Base-by-base conservation (phyloP, 2,888 invertebrate genomes). In the Muschampia plurimacula region DNA sequence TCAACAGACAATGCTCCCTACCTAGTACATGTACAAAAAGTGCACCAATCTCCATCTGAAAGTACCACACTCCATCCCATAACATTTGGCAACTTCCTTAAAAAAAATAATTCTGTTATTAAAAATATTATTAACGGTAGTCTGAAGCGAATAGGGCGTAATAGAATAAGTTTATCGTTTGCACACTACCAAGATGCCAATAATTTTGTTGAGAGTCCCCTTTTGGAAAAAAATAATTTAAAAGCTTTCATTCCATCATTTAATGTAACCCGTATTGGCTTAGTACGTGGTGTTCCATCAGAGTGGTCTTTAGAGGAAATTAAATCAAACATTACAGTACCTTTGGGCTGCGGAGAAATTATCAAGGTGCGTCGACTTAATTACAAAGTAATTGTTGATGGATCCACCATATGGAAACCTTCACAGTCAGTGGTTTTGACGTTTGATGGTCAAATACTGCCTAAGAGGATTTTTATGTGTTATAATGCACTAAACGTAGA, bases 401-500 rank as follows among this genome's bases (percentile, higher is more conserved):
- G 66, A 5, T 52, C 52, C 13, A 15, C 52, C 15, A 49, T 66
- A 52, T 66, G 66, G 66, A 66, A 66, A 32, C 52, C 66, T 9
- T 66, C 66, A 15, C 66, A 52, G 32, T 36, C 66, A n/a, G 52
- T 66, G 36, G 62, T 62, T 62, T 13, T 62, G 39, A 62, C 67
- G 15, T 67, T 67, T 67, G 67, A 67, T 41, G 67, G 68, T 36
- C 68, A 69, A 28, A 36, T 69, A 8, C 15, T 62, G 49, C 68
- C 68, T 12, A 68, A 68, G 22, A 68, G 60, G 12, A 49, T 69
- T 39, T 69, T 46, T 10, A 62, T 69, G 2, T 69, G 68, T 39
- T 69, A 49, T 22, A 69, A 46, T 49, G 32, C 62, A 36, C 52
- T 69, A 69, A 36, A 8, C n/a, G 76, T 74, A 12, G 72, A 75